Conservation (phyloP, 2,113 vertebrate species). For the Prunella himalayana region DNA sequence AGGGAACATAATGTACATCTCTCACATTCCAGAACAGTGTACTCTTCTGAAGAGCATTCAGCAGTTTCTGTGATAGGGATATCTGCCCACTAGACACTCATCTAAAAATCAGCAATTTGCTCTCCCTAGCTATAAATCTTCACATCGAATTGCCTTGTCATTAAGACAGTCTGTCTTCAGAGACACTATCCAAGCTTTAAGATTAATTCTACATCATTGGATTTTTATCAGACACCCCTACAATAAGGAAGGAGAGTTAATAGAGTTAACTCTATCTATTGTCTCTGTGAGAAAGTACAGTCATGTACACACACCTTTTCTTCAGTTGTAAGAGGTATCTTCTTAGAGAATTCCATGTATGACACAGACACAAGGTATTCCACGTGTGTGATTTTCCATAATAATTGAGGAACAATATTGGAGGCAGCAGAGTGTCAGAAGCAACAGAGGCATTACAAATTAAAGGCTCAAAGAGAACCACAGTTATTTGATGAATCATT, state of each 20-base stretch:
- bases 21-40: neutral
- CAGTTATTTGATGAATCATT: neutral
- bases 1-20: neutral
- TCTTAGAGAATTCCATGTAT: neutral
- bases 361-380: neutral
- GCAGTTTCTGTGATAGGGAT: neutral
- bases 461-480: neutral
- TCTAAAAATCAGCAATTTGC: neutral
- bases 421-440: constrained; percentile 22
- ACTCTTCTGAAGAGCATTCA: neutral
- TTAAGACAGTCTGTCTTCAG: neutral
- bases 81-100: neutral
- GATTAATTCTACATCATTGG: constrained; percentile 6
- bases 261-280: neutral
- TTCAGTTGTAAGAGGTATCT: neutral
- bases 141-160: neutral
- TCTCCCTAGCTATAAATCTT: constrained; percentile 13
- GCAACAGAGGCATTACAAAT: constrained; percentile 1
- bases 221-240: neutral
- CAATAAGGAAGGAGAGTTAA: neutral
- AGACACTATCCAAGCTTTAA: neutral
- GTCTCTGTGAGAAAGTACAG: neutral
- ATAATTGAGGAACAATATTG: neutral
- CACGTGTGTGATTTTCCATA: neutral
- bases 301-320: neutral